Base-by-base conservation (phyloP, 2,797 vertebrate species). In the Streptopelia turtur region DNA sequence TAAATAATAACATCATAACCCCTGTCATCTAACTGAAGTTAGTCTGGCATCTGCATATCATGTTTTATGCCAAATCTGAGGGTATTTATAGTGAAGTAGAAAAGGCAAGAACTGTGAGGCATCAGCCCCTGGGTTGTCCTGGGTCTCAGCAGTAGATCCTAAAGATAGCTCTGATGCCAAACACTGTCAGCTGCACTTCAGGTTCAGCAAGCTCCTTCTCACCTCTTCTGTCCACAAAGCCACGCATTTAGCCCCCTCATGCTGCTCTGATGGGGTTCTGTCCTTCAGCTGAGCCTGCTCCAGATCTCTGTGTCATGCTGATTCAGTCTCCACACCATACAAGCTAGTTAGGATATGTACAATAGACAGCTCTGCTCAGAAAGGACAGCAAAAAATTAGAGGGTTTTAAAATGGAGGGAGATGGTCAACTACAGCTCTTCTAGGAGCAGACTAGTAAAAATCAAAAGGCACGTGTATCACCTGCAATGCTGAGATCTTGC, bases 1-100 rank as follows among this genome's bases (percentile, higher is more conserved):
- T 30, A 92, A 95, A 79, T 49, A 86, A 59, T 10, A 77, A 81
- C 66, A 87, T 45, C 80, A 50, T 35, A 87, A 76, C 35, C 74
- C n/a, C 39, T 69, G 59, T 11, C 60, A 66, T 64, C 33, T 49
- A 60, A 83, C 20, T 24, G 43, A 59, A 60, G 28, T 50, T 76
- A 72, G n/a, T 52, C 52, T 45, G 59, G 39, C 35, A 37, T 28
- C 50, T 16, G 14, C n/a, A 39, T 31, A 16, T 41, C 57, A 55
- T 18, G 33, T 41, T 76, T 94, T 33, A 80, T 79, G 65, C 76
- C 80, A 92, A 81, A 72, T 16, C 3, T 23, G 21, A 9, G 21
- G 37, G 8, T 49, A 59, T 63, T 90, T 81, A 63, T 52, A 60
- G 25, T 3, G 41, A 91, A 86, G 16, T 4, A 83, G 59, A 74